A percentile compares a stretch with the other conserved stretches of the same genome.
Evolutionary conservation across 2,113 vertebrate species (phyloP).

Genomic region (Proterorhinus semilunaris): DNA sequence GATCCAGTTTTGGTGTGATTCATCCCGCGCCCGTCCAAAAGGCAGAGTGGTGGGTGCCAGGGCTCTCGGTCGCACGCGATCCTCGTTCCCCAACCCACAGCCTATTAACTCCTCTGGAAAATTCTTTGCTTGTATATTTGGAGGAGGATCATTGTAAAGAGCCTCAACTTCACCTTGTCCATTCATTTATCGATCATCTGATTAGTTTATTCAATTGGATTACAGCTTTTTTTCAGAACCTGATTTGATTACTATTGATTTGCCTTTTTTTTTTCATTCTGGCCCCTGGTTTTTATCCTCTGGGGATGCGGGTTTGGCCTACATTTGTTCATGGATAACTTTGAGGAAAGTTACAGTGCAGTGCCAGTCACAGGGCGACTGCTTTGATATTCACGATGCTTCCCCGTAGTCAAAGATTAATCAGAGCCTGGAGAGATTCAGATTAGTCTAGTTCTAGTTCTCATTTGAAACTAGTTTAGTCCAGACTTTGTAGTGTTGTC

Average conservation of each 20-base stretch:
- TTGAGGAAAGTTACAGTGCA: constrained; percentile 35
- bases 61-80: constrained; percentile 68
- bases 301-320: constrained; percentile 21
- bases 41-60: constrained; percentile 60
- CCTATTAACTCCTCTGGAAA: constrained; percentile 56
- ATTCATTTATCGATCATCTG: constrained; percentile 40
- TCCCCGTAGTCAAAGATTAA: constrained; percentile 69
- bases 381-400: constrained; percentile 58
- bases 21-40: constrained; percentile 68
- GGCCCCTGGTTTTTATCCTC: constrained; percentile 26
- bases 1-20: constrained; percentile 71
- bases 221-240: constrained; percentile 20
- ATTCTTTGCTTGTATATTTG: constrained; percentile 35
- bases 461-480: background rate
- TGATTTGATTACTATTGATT: constrained; percentile 47
- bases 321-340: constrained; percentile 36
- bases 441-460: constrained; percentile 36
- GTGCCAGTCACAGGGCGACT: constrained; percentile 20
- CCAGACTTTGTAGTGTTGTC: background rate
- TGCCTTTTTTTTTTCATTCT: constrained; percentile 25
- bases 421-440: constrained; percentile 17
- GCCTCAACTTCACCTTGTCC: constrained; percentile 21
- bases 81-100: constrained; percentile 57
- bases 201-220: constrained; percentile 31
- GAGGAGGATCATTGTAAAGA: constrained; percentile 29